Conservation (phyloP, 2,888 invertebrate species). For the Anagyrus pseudococci region DNA sequence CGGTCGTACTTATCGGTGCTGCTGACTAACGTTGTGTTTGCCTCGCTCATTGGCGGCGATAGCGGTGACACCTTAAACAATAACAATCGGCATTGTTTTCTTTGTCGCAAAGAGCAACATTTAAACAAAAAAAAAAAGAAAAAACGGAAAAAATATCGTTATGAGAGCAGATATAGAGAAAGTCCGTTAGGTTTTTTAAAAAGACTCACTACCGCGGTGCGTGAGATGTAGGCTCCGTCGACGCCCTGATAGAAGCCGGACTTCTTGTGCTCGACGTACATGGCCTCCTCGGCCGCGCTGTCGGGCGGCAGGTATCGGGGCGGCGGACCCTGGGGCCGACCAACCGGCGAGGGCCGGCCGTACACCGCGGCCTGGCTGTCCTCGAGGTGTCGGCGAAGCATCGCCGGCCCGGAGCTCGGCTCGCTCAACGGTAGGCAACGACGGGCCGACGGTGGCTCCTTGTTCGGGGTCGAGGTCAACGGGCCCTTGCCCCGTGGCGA, state of each 20-base stretch:
- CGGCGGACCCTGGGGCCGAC: conserved; percentile 15
- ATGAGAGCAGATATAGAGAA: too few species aligned
- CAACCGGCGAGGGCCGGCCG: conserved; percentile 4
- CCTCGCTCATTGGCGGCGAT: conserved; percentile 56
- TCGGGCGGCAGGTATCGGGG: conserved; percentile 51
- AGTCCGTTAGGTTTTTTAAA: too few species aligned
- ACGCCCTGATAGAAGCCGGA: conserved; percentile 48
- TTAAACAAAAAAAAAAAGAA: too few species aligned
- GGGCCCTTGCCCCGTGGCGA: conserved; percentile 46
- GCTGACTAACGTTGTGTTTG: conserved; percentile 57
- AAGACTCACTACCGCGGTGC: conserved; percentile 58
- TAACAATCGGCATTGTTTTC: too few species aligned
- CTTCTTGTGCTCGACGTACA: conserved; percentile 48
- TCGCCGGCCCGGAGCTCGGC: neutral
- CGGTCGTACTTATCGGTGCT: conserved; percentile 55
- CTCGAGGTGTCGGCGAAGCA: conserved; percentile 25
- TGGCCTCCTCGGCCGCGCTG: conserved; percentile 51
- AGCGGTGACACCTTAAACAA: conserved; percentile 56
- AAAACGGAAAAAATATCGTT: too few species aligned
- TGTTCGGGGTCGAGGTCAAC: conserved; percentile 58
- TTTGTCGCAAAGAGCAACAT: too few species aligned
- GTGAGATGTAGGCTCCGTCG: conserved; percentile 59
- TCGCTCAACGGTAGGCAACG: conserved; percentile 55
- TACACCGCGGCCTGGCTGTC: conserved; percentile 19
- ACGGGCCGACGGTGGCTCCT: conserved; percentile 55